phyloP scores from a whole-genome alignment of 1,140 invertebrate species.

The Capitella teleta region DNA sequence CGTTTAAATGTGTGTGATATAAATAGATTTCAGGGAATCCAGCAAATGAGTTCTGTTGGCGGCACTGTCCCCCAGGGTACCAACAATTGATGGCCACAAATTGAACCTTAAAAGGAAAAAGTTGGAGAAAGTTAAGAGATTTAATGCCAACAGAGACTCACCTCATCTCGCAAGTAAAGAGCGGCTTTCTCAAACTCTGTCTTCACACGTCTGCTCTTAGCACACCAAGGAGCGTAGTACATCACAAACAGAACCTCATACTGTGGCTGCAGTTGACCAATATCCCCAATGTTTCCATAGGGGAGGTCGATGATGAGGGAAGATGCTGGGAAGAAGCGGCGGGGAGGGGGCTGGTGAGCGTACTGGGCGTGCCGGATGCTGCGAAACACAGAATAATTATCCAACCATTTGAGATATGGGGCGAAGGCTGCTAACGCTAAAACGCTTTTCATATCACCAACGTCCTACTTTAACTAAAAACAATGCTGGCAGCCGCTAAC shows the following conservation, averaged over 20 bases:
- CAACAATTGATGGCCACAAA: slow-evolving; percentile 1
- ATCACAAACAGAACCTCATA: slow-evolving; percentile 54
- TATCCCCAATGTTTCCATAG: slow-evolving; percentile 20
- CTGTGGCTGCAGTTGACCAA: slow-evolving; percentile 18
- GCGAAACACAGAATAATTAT: no score
- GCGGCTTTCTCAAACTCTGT: slow-evolving; percentile 63
- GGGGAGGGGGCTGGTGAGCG: slow-evolving; percentile 16
- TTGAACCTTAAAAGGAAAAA: background rate
- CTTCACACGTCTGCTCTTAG: slow-evolving; percentile 58
- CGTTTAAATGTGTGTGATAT: no score
- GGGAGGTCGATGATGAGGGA: slow-evolving; percentile 24
- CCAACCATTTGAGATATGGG: no score
- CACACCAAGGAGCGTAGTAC: slow-evolving; percentile 84
- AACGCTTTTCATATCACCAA: no score
- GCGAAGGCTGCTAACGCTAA: no score
- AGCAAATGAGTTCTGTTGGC: background rate
- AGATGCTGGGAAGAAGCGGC: slow-evolving; percentile 21
- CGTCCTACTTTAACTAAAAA: no score
- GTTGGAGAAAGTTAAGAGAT: background rate
- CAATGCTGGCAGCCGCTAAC: no score
- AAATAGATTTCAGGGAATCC: background rate
- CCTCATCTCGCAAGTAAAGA: slow-evolving; percentile 55
- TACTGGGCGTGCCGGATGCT: no score
- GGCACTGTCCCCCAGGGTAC: background rate
- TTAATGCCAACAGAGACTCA: slow-evolving; percentile 31